phyloP scores from a whole-genome alignment of 92 coral and sea anemone species.

The Paragorgia papillata region DNA sequence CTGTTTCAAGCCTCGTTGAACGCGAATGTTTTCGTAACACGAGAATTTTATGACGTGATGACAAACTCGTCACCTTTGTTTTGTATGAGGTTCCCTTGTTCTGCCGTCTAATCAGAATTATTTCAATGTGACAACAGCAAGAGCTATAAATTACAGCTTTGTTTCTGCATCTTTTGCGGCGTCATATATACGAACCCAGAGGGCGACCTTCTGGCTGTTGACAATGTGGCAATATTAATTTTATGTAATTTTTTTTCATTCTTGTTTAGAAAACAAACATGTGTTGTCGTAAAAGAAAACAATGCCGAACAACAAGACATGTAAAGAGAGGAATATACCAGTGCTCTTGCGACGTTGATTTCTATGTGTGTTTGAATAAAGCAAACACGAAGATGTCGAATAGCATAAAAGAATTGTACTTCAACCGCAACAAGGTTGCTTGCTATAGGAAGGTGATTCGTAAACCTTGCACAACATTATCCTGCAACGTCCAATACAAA shows the following conservation, averaged over 20 bases:
- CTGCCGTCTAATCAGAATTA: background rate
- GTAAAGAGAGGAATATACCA: slow-evolving; percentile 33
- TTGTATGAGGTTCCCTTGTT: background rate
- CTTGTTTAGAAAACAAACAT: slow-evolving; percentile 13
- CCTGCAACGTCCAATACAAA: background rate
- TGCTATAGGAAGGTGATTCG: slow-evolving; percentile 8
- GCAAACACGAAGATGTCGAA: slow-evolving; percentile 28
- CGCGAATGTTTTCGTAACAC: slow-evolving; percentile 1
- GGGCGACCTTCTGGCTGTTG: no score
- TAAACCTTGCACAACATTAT: slow-evolving; percentile 1
- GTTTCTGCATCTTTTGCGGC: no score
- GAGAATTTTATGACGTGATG: background rate
- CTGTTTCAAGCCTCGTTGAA: no score
- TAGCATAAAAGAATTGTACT: slow-evolving; percentile 29
- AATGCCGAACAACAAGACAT: slow-evolving; percentile 17
- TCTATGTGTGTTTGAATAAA: slow-evolving; percentile 12
- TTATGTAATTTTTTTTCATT: no score
- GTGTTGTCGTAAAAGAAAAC: slow-evolving; percentile 22
- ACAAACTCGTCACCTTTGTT: slow-evolving; percentile 19
- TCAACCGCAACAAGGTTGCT: slow-evolving; percentile 22
- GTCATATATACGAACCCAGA: no score
- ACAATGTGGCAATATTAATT: no score
- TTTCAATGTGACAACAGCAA: no score
- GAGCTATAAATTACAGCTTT: no score
- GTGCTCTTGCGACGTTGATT: slow-evolving; percentile 33